phyloP scores from a whole-genome alignment of 1,140 invertebrate genomes.

The Sinella curviseta region DNA sequence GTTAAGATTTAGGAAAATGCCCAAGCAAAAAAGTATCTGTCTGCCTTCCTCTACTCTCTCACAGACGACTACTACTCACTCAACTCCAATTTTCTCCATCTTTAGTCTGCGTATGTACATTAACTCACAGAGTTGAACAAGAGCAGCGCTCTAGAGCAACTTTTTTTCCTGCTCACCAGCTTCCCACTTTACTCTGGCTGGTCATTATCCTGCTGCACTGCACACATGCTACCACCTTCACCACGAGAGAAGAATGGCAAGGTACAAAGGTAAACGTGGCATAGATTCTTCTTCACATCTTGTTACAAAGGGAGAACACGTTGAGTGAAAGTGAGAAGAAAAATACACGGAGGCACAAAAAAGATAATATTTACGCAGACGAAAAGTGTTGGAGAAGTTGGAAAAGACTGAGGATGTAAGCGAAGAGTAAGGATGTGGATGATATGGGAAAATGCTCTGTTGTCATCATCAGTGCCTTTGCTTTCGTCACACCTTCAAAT shows the following conservation, averaged over 20 bases:
- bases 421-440: too few relatives aligned
- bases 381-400: too few relatives aligned
- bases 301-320: neutral
- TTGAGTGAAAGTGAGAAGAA: neutral
- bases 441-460: too few relatives aligned
- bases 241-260: neutral
- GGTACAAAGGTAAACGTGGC: neutral
- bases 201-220: neutral
- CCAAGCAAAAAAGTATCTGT: too few relatives aligned
- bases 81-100: too few relatives aligned
- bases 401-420: too few relatives aligned
- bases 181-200: neutral
- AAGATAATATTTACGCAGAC: neutral
- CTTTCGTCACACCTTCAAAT: too few relatives aligned
- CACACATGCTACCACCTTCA: neutral
- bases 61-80: too few relatives aligned
- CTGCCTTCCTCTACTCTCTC: too few relatives aligned
- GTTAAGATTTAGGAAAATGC: too few relatives aligned
- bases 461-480: too few relatives aligned
- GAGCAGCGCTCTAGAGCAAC: neutral
- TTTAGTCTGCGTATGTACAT: too few relatives aligned
- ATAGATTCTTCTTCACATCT: neutral
- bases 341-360: neutral
- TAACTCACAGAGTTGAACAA: neutral
- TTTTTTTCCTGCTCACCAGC: neutral